Base-by-base conservation (phyloP, 1,140 invertebrate genomes). In the Pachypeltis micranthus region DNA sequence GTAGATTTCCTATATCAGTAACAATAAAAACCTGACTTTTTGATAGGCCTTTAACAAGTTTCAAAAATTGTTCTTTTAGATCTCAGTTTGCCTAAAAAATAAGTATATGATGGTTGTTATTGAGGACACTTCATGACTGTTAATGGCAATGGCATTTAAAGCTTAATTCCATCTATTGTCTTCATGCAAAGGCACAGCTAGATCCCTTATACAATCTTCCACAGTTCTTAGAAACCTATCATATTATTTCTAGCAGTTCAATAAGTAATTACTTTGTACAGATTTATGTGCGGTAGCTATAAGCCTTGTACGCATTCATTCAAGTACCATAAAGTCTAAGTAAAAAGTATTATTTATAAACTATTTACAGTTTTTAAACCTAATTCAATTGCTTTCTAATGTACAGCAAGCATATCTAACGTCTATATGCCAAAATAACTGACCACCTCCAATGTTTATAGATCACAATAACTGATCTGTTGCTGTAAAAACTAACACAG, bases 141-240 rank as follows among this genome's bases (percentile, higher is more conserved):
- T 26, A 55, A 21, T 62, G 34, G 61, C 51, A 62, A 62, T 62
- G 61, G 61, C 28, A 56, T 62, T 63, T 64, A 64, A 64, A 64
- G 63, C 63, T 64, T 64, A 28, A 64, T 31, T 64, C 39, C 28
- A 56, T 60, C 63, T 64, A 64, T 64, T 64, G 63, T 64, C 63
- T 61, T 34, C 59, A 55, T 64, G 58, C 58, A 64, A 64, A 51
- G 63, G 63, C 63, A 64, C 63, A 56, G 27, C 63, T 58, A 62
- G 27, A 62, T 56, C 61, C 61, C 61, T 62, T 62, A 62, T 47
- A 62, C 61, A 44, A 62, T 62, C 61, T 62, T 62, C 26, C 61
- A 62, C 61, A 62, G 61, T 62, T 62, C 61, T 62, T 39, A 27
- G 19, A 62, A 51, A 51, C 19, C 47, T 51, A 51, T 51, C 4